Base-by-base conservation (phyloP, 2,797 vertebrate genomes). In the Periophthalmus magnuspinnatus region DNA sequence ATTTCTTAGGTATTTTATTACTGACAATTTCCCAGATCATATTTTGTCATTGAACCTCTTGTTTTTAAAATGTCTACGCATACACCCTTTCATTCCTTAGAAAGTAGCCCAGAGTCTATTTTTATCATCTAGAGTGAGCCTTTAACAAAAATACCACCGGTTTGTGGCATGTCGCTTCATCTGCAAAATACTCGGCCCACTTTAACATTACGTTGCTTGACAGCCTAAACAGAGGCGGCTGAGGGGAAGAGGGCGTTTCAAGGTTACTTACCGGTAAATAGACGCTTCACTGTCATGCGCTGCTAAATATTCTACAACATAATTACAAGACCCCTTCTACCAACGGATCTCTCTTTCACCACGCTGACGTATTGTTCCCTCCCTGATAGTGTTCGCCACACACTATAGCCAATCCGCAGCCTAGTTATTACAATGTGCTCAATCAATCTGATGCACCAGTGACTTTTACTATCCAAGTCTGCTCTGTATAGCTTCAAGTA, bases 191-290 rank as follows among this genome's bases (percentile, higher is more conserved):
- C 61, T 52, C 57, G 16, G 76, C 66, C 24, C 28, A 24, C n/a
- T 68, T 71, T 56, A 38, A 38, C 60, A 71, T 52, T 14, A 16
- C 22, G 36, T 22, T 64, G 62, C 59, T 60, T n/a, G 28, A 1
- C 36, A 69, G 65, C 33, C 2, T 5, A 74, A 79, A 65, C n/a
- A 69, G 7, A 45, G 67, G 33, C 38, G 17, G 19, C 17, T 22
- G 1, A 67, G n/a, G 32, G 33, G 48, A 66, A 36, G 50, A 66
- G 5, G 55, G 48, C 9, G 50, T 76, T 79, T 84, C 67, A 81
- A 81, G 66, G 75, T 78, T 77, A 74, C 17, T 47, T 50, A n/a
- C n/a, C n/a, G n/a, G n/a, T n/a, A 80, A 85, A 73, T 24, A 71
- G 19, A 76, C 2, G 58, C 57, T 9, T 77, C 65, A 4, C 19